Base-by-base conservation (phyloP, 2,113 vertebrate genomes). In the Machaerirhynchus nigripectus region DNA sequence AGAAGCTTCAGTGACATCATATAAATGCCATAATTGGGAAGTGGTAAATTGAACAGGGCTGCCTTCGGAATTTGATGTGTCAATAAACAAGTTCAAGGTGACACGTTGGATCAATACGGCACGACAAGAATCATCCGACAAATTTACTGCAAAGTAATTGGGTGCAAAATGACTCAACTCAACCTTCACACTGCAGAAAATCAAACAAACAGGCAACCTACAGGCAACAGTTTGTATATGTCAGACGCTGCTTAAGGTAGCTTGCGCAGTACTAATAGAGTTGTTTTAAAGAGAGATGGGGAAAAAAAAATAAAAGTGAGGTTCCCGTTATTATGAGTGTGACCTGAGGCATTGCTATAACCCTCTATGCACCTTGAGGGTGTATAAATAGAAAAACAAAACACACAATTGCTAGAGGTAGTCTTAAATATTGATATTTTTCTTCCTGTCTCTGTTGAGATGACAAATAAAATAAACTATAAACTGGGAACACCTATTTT, bases 61-160 rank as follows among this genome's bases (percentile, higher is more conserved):
- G 98, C 98, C 98, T 98, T 97, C 46, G 95, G 98, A 98, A 98
- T 98, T 99, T 99, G 98, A 99, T 99, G 99, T 99, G 99, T 99
- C 99, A 99, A 99, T 99, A 99, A 99, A 98, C 98, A 99, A 99
- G 99, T 99, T 99, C 99, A 99, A 99, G 99, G 99, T 99, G 99
- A 99, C 99, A 98, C 96, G 96, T 97, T 89, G 98, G 99, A 99
- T 99, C 99, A 98, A 99, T 99, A 99, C 98, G 2, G 95, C 98
- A 97, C 98, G 99, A 99, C 99, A 99, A 98, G 98, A 99, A 98
- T 98, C 99, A 99, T 99, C 99, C 98, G 98, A 98, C 99, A 99
- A 98, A 99, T 99, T 99, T 99, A 99, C 99, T 98, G 98, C 99
- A 98, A 98, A 98, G 98, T 99, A 99, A 99, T 99, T 99, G 98